Conservation (phyloP, 2,797 vertebrate species). For the Danio jaintianensis region DNA sequence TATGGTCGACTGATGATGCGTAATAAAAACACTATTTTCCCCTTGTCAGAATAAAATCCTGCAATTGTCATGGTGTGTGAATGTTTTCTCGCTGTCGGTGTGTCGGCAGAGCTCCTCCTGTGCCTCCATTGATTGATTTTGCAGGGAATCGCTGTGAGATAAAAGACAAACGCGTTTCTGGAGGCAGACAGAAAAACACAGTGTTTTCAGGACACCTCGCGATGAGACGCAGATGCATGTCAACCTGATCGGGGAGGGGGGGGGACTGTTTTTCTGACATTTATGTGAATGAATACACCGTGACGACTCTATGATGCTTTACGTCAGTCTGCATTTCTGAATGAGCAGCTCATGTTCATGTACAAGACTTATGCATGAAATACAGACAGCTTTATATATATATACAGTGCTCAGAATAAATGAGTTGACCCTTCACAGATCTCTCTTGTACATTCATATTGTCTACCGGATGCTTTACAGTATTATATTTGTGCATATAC, state of each 20-base stretch:
- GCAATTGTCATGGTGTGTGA: neutral
- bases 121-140: conserved; percentile 22
- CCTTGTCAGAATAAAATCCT: neutral
- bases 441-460: no score
- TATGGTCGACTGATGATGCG: no score
- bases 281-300: conserved; percentile 12
- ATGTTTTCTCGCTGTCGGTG: neutral
- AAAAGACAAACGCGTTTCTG: conserved; percentile 21
- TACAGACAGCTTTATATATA: no score
- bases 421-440: no score
- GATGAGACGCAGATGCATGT: neutral
- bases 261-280: no score
- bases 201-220: neutral
- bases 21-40: neutral
- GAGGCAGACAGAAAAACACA: neutral
- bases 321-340: neutral
- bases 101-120: neutral
- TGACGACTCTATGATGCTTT: neutral
- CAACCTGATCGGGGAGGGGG: no score
- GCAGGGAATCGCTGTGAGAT: conserved; percentile 2
- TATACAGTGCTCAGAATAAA: no score
- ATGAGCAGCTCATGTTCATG: no score
- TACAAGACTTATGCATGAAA: no score
- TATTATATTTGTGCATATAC: no score
- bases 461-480: no score